Evolutionary conservation across 1,140 invertebrate genomes (phyloP), one percentile per base, ranked within the genome.

Genomic region (Anastatus disparis): DNA sequence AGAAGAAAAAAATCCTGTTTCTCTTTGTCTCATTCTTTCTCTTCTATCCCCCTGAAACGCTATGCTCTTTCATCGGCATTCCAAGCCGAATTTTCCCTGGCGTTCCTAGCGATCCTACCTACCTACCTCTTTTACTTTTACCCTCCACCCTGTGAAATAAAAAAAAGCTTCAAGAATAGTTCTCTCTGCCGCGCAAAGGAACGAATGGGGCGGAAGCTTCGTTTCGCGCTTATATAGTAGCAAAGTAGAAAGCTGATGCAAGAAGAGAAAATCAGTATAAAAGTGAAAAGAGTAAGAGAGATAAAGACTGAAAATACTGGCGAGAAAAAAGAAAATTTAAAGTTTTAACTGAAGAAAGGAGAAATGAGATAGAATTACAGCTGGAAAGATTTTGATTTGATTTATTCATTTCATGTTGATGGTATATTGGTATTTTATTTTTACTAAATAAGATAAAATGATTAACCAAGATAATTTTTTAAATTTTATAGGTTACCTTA

Each of bases 171-270:
- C 52, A 31, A n/a, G 52, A 66, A 66, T 66, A 66, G 64, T 66
- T 66, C 52, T 66, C n/a, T n/a, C n/a, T n/a, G n/a, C n/a, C 76
- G 77, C 79, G 79, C 80, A 77, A 81, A 78, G 75, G 75, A 73
- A 71, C 70, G 71, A 59, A 58, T 52, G 66, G 59, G 69, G 69
- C 27, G 24, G 75, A 40, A 65, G 44, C 46, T 70, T 10, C 40
- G 59, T 24, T 10, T 29, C 29, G 65, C 22, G 50, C 35, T 10
- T n/a, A 71, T 9, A 52, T 48, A 31, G 53, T 53, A n/a, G n/a
- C n/a, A n/a, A n/a, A n/a, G n/a, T n/a, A n/a, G n/a, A 52, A 58
- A 59, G 65, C 13, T 67, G 42, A 3, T 38, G 24, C 20, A 62
- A 56, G 58, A 13, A 42, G n/a, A 61, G 62, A 44, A 69, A 58